Evolutionary conservation across 2,113 vertebrate genomes (phyloP).

Genomic region (Corapipo altera): DNA sequence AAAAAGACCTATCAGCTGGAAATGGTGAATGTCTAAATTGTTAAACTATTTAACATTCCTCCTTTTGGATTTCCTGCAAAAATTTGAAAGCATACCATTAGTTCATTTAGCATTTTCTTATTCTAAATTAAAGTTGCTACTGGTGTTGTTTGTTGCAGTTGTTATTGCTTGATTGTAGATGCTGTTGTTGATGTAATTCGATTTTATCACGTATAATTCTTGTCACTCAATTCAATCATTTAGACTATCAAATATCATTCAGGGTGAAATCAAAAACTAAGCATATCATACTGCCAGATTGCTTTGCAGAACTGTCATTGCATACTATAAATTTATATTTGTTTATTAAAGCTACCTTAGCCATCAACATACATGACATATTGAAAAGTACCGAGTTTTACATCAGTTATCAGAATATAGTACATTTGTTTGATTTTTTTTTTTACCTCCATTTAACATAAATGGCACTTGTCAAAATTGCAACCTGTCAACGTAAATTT

Average conservation of each 20-base stretch:
- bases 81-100: not conserved
- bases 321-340: not conserved
- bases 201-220: not conserved
- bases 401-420: not conserved
- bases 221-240: not conserved
- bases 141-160: not conserved
- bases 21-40: not conserved
- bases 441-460: not conserved
- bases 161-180: not conserved
- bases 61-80: not conserved
- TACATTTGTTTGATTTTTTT: not conserved
- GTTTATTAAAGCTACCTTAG: not conserved
- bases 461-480: not conserved
- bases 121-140: not conserved
- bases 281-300: not conserved
- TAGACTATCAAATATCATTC: not conserved
- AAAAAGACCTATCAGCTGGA: not conserved
- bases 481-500: not conserved
- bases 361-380: fast-evolving
- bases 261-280: not conserved
- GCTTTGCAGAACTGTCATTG: not conserved
- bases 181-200: not conserved
- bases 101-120: not conserved
- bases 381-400: not conserved
- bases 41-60: not conserved